A percentile compares a stretch with the other conserved stretches of the same genome.
These are phyloP conservation scores for Sycon ciliatum DNA, from an alignment of 37 sponge, comb jelly and placozoan species.

Conservation along the genomic window DNA sequence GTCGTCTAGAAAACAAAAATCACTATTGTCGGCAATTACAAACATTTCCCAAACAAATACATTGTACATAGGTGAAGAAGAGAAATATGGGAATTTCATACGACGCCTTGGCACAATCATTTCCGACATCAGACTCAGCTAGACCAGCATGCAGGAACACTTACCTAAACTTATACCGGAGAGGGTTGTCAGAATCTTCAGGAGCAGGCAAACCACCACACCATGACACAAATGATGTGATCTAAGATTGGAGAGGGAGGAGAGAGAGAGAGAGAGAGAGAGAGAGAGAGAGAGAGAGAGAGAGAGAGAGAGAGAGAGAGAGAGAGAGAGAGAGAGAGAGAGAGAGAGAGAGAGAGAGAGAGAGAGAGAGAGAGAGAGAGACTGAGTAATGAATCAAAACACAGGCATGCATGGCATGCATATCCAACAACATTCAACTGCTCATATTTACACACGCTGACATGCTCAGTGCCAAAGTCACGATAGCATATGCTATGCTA, in stretches of 20 bases:
- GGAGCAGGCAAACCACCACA: conserved; percentile 90
- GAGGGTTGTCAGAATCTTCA: conserved; percentile 68
- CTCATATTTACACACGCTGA: too few relatives aligned
- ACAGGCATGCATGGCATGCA: not conserved
- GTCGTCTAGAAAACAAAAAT: too few relatives aligned
- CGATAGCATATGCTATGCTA: not conserved
- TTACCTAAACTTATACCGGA: conserved; percentile 96
- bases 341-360: not conserved
- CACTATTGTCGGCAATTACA: too few relatives aligned
- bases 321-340: not conserved
- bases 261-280: not conserved
- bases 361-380: not conserved
- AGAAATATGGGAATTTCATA: too few relatives aligned
- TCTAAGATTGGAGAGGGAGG: conserved; percentile 22
- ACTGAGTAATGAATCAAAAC: not conserved
- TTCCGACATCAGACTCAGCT: too few relatives aligned
- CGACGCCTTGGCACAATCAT: too few relatives aligned
- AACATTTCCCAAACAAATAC: too few relatives aligned
- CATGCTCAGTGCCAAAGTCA: too few relatives aligned
- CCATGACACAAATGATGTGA: conserved; percentile 61
- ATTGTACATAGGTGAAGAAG: too few relatives aligned
- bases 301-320: not conserved
- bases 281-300: not conserved
- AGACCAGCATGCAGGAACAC: too few relatives aligned
- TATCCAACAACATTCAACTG: too few relatives aligned